Percentiles rank a stretch among this genome's conserved stretches.
phyloP scores from a whole-genome alignment of 2,113 vertebrate genomes.

The Bettongia penicillata region DNA sequence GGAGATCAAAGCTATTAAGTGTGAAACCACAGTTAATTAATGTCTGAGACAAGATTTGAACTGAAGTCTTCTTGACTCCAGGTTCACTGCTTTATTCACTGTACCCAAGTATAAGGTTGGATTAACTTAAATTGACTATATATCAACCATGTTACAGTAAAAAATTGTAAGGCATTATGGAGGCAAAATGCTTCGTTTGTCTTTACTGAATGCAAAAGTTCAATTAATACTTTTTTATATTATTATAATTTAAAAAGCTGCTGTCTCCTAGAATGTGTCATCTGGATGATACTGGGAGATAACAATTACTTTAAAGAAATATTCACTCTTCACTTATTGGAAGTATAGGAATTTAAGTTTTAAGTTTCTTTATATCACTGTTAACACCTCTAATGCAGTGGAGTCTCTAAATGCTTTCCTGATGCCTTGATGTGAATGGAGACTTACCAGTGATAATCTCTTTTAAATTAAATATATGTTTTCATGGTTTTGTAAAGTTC shows the following conservation, averaged over 20 bases:
- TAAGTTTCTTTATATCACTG: neutral
- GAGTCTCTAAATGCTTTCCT: neutral
- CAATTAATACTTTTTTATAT: too few relatives aligned
- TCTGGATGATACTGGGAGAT: neutral
- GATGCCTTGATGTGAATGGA: neutral
- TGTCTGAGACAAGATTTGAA: too few relatives aligned
- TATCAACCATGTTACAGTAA: too few relatives aligned
- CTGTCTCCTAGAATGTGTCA: neutral
- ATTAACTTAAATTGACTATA: too few relatives aligned
- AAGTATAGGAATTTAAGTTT: neutral
- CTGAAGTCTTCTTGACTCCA: too few relatives aligned
- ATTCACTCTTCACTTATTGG: neutral
- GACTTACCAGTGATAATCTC: neutral
- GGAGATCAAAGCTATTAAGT: too few relatives aligned
- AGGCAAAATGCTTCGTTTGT: too few relatives aligned
- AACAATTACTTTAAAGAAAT: neutral
- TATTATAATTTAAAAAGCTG: neutral
- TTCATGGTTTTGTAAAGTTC: neutral
- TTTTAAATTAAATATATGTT: neutral
- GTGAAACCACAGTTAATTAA: too few relatives aligned
- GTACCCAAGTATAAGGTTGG: too few relatives aligned
- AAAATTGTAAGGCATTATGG: too few relatives aligned
- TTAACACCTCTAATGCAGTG: neutral
- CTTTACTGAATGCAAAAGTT: too few relatives aligned
- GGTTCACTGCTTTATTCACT: too few relatives aligned